Evolutionary conservation across 2,888 invertebrate genomes (phyloP), one percentile per base, ranked within the genome.

Genomic region (Chydorus sphaericus): DNA sequence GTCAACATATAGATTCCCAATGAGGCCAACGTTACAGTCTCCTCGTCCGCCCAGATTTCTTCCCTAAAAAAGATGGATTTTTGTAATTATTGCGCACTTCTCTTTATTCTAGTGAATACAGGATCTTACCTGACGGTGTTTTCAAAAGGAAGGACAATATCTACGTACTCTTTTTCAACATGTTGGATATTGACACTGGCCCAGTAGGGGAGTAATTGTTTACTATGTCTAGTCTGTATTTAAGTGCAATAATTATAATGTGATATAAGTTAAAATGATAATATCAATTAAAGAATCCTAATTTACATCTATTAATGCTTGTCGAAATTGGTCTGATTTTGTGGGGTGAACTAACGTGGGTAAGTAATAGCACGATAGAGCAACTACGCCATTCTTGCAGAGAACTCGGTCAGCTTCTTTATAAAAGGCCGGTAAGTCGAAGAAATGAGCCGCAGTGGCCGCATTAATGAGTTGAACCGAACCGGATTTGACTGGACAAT

Each of bases 381-480:
- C 68, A 14, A 69, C 58, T 7, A 65, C 63, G 0, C 69, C 70
- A 36, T 52, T 54, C 3, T 64, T 66, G 30, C 62, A 64, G 20
- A 71, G 61, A 6, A 69, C 62, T 23, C 70, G 61, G 53, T 62
- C 62, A 1, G 64, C 67, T 62, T 70, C 71, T 2, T 58, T 26
- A 59, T 66, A 69, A 57, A 71, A 70, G 51, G 58, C 60, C 4
- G 63, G 63, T 10, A 63, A 29, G 48, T 71, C 65, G 51, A 71
- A 62, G 70, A 70, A 71, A 58, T 71, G 71, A 30, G 67, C 55
- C 10, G 69, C 67, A 37, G 68, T 66, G 2, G 67, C 65, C 1
- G 65, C 62, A 3, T 67, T 70, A 6, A 71, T 59, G 37, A 71
- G 59, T 49, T 69, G 66, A 4, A 62, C 61, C 23, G 61, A 60